Evolutionary conservation across 2,888 invertebrate species (phyloP).

Genomic region (Thalpophila matura): DNA sequence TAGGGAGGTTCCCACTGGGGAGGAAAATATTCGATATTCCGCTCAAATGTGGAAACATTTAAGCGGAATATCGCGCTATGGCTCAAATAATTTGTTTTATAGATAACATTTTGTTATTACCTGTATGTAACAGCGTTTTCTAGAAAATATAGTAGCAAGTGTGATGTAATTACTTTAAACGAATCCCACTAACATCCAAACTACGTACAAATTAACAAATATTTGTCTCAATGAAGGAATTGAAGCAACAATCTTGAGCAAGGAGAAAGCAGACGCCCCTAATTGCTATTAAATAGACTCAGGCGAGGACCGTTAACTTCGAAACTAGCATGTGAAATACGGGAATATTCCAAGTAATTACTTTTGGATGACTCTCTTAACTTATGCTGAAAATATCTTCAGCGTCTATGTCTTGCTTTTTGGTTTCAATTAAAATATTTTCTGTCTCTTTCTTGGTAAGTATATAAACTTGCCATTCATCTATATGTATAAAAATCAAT

Average conservation of each 20-base stretch:
- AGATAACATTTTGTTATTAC: not conserved
- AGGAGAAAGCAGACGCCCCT: constrained; percentile 10
- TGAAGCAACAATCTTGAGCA: constrained; percentile 18
- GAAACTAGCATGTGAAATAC: constrained; percentile 32
- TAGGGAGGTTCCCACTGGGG: too few relatives aligned
- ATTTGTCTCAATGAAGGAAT: constrained; percentile 24
- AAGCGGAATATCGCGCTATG: too few relatives aligned
- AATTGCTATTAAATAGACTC: constrained; percentile 42
- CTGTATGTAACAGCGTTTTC: too few relatives aligned
- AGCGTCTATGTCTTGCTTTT: not conserved
- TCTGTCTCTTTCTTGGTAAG: not conserved
- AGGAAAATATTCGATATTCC: too few relatives aligned
- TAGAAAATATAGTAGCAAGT: not conserved
- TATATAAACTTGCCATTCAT: constrained; percentile 9
- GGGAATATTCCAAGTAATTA: constrained; percentile 25
- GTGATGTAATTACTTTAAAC: not conserved
- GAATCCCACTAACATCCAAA: not conserved
- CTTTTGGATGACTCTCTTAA: constrained; percentile 14
- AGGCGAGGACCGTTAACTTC: constrained; percentile 10
- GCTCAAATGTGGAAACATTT: too few relatives aligned
- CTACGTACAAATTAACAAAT: constrained; percentile 17
- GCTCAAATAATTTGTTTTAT: too few relatives aligned
- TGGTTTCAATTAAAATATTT: not conserved
- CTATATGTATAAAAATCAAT: too few relatives aligned
- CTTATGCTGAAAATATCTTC: not conserved